Percentiles rank a stretch among this genome's conserved stretches.
Conservation (phyloP, 1,140 invertebrate species). For the Megalopta genalis region DNA sequence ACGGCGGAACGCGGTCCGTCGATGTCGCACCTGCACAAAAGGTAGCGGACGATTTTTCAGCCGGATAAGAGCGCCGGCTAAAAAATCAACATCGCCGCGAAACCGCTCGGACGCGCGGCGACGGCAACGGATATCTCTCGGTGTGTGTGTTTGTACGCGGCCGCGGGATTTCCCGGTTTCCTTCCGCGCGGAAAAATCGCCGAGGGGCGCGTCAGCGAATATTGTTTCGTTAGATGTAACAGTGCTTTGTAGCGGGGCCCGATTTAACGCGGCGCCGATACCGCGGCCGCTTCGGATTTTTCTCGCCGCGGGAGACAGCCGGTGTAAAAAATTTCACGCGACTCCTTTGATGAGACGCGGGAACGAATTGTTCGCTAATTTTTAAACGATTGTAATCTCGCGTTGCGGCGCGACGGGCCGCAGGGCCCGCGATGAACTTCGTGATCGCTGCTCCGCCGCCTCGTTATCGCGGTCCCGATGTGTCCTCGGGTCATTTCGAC, state of each 20-base stretch:
- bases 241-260: too few relatives aligned
- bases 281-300: neutral
- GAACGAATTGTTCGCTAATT: too few relatives aligned
- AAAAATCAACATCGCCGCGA: constrained; percentile 55
- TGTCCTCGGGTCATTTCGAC: too few relatives aligned
- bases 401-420: too few relatives aligned
- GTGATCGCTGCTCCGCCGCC: too few relatives aligned
- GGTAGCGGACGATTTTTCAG: constrained; percentile 59
- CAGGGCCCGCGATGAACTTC: too few relatives aligned
- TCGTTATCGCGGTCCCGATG: too few relatives aligned
- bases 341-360: too few relatives aligned
- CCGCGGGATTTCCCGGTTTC: constrained; percentile 55
- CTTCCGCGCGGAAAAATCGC: constrained; percentile 9
- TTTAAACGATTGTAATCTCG: too few relatives aligned
- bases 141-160: constrained; percentile 14
- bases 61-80: constrained; percentile 57
- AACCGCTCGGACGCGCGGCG: constrained; percentile 44
- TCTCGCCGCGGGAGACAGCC: neutral
- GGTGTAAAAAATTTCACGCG: too few relatives aligned
- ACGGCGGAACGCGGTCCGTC: constrained; percentile 24
- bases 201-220: constrained; percentile 19
- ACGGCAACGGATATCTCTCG: constrained; percentile 51
- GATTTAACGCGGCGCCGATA: neutral
- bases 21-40: constrained; percentile 50
- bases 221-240: constrained; percentile 34